These are phyloP conservation scores for Synanceia verrucosa DNA, from an alignment of 2,797 vertebrate genomes.

Conservation along the genomic window DNA sequence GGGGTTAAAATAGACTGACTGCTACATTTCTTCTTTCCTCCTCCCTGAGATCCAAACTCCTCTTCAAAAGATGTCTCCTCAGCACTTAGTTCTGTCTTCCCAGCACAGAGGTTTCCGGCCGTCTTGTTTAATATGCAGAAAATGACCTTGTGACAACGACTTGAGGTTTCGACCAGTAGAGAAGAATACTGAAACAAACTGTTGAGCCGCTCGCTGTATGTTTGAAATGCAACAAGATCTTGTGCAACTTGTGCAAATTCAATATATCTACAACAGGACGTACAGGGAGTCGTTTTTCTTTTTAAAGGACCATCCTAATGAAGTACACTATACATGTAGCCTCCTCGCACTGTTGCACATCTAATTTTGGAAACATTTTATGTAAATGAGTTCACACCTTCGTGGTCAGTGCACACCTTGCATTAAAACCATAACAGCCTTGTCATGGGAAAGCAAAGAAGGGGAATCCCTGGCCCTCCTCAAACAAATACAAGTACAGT, in stretches of 20 bases:
- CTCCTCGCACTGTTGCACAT: neutral
- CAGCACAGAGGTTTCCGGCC: slow-evolving; percentile 74
- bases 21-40: slow-evolving; percentile 65
- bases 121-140: slow-evolving; percentile 79
- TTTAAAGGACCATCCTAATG: neutral
- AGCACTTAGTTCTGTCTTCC: slow-evolving; percentile 76
- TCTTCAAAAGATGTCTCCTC: slow-evolving; percentile 76
- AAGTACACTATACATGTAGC: neutral
- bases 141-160: slow-evolving; percentile 62
- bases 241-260: neutral
- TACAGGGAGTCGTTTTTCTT: too few relatives aligned
- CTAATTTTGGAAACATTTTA: slow-evolving; percentile 27
- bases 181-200: slow-evolving; percentile 19
- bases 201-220: neutral
- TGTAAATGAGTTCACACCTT: slow-evolving; percentile 55
- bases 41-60: slow-evolving; percentile 74
- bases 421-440: slow-evolving; percentile 10
- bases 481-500: neutral
- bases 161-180: slow-evolving; percentile 58
- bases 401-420: slow-evolving; percentile 42
- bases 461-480: slow-evolving; percentile 16
- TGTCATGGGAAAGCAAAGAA: slow-evolving; percentile 8
- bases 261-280: neutral
- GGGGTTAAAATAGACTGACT: slow-evolving; percentile 76
- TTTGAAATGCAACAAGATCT: neutral